These are phyloP conservation scores for Neodiprion lecontei DNA, from an alignment of 1,140 invertebrate genomes.

Conservation along the genomic window DNA sequence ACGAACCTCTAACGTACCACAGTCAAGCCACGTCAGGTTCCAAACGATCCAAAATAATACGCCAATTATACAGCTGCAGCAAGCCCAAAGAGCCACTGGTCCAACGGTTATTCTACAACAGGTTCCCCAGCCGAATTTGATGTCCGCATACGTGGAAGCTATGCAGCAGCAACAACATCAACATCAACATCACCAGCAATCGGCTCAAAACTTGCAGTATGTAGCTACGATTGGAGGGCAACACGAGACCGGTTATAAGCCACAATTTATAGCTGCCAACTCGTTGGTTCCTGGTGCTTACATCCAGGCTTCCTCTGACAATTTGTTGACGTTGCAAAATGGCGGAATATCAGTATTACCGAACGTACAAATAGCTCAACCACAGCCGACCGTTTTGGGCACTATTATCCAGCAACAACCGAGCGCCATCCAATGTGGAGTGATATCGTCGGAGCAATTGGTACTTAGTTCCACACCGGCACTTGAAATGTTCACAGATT, in stretches of 20 bases:
- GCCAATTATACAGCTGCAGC: conserved; percentile 52
- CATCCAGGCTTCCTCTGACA: conserved; percentile 69
- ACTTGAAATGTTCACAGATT: conserved; percentile 74
- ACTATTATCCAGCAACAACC: conserved; percentile 69
- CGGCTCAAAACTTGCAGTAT: conserved; percentile 74
- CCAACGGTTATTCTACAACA: conserved; percentile 74
- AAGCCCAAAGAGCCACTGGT: conserved; percentile 37
- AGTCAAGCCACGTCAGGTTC: conserved; percentile 37
- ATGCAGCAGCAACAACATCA: conserved; percentile 59
- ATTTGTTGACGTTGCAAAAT: conserved; percentile 66
- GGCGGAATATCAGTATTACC: conserved; percentile 68
- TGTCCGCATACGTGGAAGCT: conserved; percentile 73
- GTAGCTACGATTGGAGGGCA: conserved; percentile 69
- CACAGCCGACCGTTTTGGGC: conserved; percentile 65
- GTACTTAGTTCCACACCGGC: conserved; percentile 71
- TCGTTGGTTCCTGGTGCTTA: conserved; percentile 68
- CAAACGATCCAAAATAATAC: conserved; percentile 48
- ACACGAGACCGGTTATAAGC: conserved; percentile 65
- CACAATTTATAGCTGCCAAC: conserved; percentile 67
- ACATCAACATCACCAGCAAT: conserved; percentile 53
- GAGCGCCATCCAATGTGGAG: conserved; percentile 63
- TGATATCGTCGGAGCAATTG: conserved; percentile 66
- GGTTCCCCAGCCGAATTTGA: conserved; percentile 69
- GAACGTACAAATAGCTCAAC: conserved; percentile 61
- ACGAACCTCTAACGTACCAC: conserved; percentile 39